Conservation (phyloP, 2,888 invertebrate genomes). For the Lissonota sp. region DNA sequence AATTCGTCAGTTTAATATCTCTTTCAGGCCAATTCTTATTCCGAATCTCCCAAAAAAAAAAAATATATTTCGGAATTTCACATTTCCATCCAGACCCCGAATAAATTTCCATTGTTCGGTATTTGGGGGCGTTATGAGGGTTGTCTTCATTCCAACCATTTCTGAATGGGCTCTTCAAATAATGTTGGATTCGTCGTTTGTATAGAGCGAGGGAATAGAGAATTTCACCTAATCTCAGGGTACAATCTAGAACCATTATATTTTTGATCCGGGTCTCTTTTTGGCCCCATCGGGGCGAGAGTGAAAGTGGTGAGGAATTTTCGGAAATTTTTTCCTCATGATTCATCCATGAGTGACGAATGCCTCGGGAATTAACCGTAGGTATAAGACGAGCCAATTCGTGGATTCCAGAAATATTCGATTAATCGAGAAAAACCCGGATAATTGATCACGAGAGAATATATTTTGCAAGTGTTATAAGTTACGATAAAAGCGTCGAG, state of each 20-base stretch:
- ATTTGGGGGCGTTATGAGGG: conserved; percentile 27
- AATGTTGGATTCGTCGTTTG: conserved; percentile 37
- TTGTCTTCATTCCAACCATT: background rate
- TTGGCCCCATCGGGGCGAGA: conserved; percentile 11
- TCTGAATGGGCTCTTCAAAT: conserved; percentile 23
- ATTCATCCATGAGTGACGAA: background rate
- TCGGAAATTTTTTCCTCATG: background rate
- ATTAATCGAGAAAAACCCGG: background rate
- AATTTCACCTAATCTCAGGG: background rate
- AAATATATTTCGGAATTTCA: too few species aligned
- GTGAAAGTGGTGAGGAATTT: conserved; percentile 1
- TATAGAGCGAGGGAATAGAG: background rate
- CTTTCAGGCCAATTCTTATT: too few species aligned
- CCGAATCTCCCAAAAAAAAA: too few species aligned
- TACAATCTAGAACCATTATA: too few species aligned
- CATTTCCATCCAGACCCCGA: too few species aligned
- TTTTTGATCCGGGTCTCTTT: conserved; percentile 24
- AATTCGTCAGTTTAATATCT: too few species aligned
- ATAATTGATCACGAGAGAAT: too few species aligned
- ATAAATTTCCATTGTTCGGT: conserved; percentile 48
- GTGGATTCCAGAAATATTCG: conserved; percentile 1
- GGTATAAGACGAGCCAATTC: conserved; percentile 32
- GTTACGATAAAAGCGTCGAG: too few species aligned
- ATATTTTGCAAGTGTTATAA: too few species aligned
- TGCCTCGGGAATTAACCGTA: background rate